Conservation (phyloP, 2,888 invertebrate species). For the Nomada hirtipes region DNA sequence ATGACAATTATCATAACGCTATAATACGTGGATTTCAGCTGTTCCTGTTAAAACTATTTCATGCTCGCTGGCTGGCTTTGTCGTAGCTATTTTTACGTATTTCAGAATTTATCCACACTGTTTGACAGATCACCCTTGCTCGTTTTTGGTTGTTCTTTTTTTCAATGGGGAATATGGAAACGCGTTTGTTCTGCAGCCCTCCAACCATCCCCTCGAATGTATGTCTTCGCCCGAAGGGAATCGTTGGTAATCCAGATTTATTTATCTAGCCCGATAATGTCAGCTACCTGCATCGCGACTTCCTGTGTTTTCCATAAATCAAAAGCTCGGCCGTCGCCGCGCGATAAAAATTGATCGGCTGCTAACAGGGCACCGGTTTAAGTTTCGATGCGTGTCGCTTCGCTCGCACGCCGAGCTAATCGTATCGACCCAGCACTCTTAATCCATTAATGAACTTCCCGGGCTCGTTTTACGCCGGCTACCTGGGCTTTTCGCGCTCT, state of each 20-base stretch:
- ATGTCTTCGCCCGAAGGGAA: slow-evolving; percentile 48
- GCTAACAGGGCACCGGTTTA: slow-evolving; percentile 42
- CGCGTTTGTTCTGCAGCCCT: slow-evolving; percentile 31
- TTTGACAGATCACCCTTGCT: slow-evolving; percentile 38
- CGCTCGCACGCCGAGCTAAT: slow-evolving; percentile 67
- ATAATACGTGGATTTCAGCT: slow-evolving; percentile 9
- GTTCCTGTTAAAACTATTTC: neutral
- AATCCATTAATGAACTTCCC: slow-evolving; percentile 81
- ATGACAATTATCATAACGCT: slow-evolving; percentile 24
- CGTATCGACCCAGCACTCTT: slow-evolving; percentile 78
- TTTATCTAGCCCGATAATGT: slow-evolving; percentile 57
- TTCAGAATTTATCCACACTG: slow-evolving; percentile 36
- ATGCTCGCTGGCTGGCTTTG: neutral
- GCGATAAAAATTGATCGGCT: slow-evolving; percentile 57
- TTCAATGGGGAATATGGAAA: slow-evolving; percentile 11
- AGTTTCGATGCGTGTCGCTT: slow-evolving; percentile 67
- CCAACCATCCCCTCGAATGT: neutral
- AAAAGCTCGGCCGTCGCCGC: slow-evolving; percentile 20
- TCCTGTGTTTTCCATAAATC: slow-evolving; percentile 58
- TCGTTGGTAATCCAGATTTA: slow-evolving; percentile 64
- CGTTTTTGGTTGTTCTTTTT: neutral
- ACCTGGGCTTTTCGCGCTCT: slow-evolving; percentile 70
- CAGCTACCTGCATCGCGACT: slow-evolving; percentile 35
- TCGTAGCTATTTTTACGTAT: neutral
- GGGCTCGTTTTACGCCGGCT: slow-evolving; percentile 72